phyloP scores from a whole-genome alignment of 2,113 vertebrate species.

The Osmerus mordax region DNA sequence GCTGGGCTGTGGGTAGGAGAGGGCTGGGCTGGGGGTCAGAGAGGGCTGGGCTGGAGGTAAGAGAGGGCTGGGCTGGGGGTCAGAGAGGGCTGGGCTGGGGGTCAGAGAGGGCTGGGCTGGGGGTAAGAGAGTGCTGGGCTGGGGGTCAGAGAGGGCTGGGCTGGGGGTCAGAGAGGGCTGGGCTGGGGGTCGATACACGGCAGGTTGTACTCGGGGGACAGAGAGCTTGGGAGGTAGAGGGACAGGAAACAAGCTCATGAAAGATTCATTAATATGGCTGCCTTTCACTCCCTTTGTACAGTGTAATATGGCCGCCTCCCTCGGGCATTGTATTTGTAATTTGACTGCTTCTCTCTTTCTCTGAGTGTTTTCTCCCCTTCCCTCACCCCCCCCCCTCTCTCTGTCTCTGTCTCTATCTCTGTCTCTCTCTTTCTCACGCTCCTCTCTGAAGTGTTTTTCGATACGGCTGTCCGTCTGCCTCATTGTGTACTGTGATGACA shows the following conservation, averaged over 20 bases:
- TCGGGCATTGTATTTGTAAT: slow-evolving; percentile 31
- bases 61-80: too few relatives aligned
- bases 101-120: slow-evolving; percentile 7
- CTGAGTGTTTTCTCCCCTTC: too few relatives aligned
- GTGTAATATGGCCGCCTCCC: slow-evolving; percentile 29
- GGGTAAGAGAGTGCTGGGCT: slow-evolving; percentile 7
- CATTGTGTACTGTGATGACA: too few relatives aligned
- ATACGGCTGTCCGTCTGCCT: too few relatives aligned
- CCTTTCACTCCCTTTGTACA: slow-evolving; percentile 33
- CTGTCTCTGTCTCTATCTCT: background rate
- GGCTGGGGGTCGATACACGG: too few relatives aligned
- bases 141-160: slow-evolving; percentile 5
- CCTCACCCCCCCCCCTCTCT: background rate
- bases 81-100: too few relatives aligned
- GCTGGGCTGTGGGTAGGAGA: too few relatives aligned
- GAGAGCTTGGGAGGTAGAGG: too few relatives aligned
- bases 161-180: background rate
- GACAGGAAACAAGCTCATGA: slow-evolving; percentile 48
- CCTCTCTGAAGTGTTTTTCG: too few relatives aligned
- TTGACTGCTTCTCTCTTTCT: slow-evolving; percentile 15
- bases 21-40: too few relatives aligned
- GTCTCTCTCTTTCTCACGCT: background rate
- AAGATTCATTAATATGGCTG: slow-evolving; percentile 54
- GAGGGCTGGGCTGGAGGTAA: too few relatives aligned
- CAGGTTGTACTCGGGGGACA: background rate